Percentiles rank a stretch among this genome's conserved stretches.
These are phyloP conservation scores for Sylvietta virens DNA, from an alignment of 2,113 vertebrate genomes.

Conservation along the genomic window DNA sequence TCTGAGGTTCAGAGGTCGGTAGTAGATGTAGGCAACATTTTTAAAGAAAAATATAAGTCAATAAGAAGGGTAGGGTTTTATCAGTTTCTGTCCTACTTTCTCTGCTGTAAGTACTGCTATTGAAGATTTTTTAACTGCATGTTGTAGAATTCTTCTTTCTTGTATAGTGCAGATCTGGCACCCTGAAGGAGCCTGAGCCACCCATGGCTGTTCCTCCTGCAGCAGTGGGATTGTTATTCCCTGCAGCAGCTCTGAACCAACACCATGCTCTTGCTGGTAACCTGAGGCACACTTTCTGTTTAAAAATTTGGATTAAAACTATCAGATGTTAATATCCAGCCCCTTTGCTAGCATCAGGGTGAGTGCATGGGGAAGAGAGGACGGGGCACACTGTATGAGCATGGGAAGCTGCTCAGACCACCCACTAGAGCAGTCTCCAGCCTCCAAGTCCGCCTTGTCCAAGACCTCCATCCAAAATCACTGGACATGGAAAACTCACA, in stretches of 20 bases:
- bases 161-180: background rate
- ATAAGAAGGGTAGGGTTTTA: background rate
- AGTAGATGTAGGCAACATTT: background rate
- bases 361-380: background rate
- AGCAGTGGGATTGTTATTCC: background rate
- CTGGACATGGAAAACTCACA: background rate
- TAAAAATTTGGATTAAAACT: background rate
- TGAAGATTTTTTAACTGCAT: background rate
- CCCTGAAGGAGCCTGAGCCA: background rate
- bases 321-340: background rate
- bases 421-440: background rate
- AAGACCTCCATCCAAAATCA: background rate
- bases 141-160: background rate
- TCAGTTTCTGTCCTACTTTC: background rate
- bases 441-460: background rate
- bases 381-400: background rate
- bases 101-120: background rate
- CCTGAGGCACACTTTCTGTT: background rate
- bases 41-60: background rate
- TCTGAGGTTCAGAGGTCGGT: background rate
- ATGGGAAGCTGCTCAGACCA: background rate
- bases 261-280: background rate
- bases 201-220: background rate
- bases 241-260: rapidly evolving
- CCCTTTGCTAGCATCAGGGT: background rate